Base-by-base conservation (phyloP, 2,888 invertebrate species). In the Silvanus unidentatus region DNA sequence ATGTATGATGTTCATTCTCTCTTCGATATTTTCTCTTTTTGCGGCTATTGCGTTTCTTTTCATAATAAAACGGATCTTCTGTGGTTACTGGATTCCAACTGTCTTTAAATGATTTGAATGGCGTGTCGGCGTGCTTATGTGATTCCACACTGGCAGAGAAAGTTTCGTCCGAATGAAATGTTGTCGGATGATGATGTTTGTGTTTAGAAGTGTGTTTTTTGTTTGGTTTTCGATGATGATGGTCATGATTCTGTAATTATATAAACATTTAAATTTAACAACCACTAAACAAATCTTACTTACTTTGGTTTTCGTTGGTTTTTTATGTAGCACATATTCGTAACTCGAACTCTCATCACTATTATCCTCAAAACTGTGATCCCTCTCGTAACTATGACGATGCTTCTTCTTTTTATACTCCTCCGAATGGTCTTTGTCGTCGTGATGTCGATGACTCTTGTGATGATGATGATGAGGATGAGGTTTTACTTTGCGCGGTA, bases 381-480 rank as follows among this genome's bases (percentile, higher is more conserved):
- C 32, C 10, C n/a, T 12, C 3, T 32, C 32, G n/a, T 4, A 9
- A 12, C 6, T 22, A 12, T 14, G 16, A 5, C 16, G 3, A 12
- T 12, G 12, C 13, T 37, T 37, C n/a, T 11, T 15, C 5, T 15
- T 16, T 15, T 37, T 44, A 32, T 44, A 22, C 8, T 22, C 22
- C 22, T 22, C 22, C 8, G 22, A 22, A 22, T 8, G 3, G 22
- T 8, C 8, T 22, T 22, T 22, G 22, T 22, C 22, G 8, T 39
- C 34, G 12, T 39, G 28, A 32, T 15, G 14, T 2, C 10, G 15
- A 40, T 44, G 36, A 5, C 36, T 11, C 12, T 34, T 13, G 28
- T 40, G 9, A 15, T 44, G 29, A 28, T 44, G 13, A 11, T 41
- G 35, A 11, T 40, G 44, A 10, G 36, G 44, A n/a, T 35, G 36